Evolutionary conservation across 2,797 vertebrate genomes (phyloP).

Genomic region (Streptopelia turtur): DNA sequence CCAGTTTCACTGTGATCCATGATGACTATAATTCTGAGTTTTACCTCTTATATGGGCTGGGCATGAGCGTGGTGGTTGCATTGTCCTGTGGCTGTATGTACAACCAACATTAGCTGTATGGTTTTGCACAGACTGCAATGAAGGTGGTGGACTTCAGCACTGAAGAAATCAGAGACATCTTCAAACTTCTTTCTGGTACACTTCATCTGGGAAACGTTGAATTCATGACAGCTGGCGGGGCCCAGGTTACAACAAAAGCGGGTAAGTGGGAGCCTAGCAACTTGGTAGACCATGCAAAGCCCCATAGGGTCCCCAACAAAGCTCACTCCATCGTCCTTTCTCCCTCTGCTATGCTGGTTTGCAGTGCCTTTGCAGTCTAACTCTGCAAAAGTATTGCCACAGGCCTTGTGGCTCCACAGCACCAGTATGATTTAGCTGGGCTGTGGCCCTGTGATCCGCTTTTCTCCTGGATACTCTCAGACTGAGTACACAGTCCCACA

Average conservation of each 20-base stretch:
- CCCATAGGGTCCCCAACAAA: not conserved
- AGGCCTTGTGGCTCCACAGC: not conserved
- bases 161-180: constrained; percentile 90
- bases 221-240: constrained; percentile 93
- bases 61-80: not conserved
- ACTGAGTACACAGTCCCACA: not conserved
- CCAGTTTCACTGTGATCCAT: not conserved
- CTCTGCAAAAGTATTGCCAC: not conserved
- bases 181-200: constrained; percentile 89
- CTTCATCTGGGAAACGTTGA: constrained; percentile 91
- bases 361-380: not conserved
- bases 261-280: constrained; percentile 71
- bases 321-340: not conserved
- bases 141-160: constrained; percentile 89
- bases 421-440: not conserved
- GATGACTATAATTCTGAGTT: not conserved
- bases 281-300: not conserved
- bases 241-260: constrained; percentile 89
- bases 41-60: not conserved
- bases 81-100: not conserved
- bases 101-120: not conserved
- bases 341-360: not conserved
- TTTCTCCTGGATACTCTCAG: not conserved
- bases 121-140: constrained; percentile 84
- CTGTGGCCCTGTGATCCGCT: not conserved